phyloP scores from a whole-genome alignment of 2,113 vertebrate genomes.

The Sylvietta virens region DNA sequence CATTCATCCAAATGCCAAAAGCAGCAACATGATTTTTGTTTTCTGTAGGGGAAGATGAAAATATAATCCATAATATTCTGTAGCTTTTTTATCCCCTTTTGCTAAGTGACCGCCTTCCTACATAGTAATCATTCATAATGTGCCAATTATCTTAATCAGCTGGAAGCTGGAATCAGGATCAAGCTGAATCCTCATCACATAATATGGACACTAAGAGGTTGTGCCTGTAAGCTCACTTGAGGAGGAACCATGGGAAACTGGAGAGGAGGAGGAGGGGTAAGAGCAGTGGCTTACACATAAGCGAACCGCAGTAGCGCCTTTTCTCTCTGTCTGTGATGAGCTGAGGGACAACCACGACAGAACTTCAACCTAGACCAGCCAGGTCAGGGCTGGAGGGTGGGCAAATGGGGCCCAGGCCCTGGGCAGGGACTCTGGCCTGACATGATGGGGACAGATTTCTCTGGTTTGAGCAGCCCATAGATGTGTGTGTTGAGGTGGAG shows the following conservation, averaged over 20 bases:
- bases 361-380: background rate
- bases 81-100: background rate
- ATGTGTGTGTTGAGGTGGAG: rapidly evolving
- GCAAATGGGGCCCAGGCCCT: background rate
- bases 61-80: background rate
- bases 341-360: background rate
- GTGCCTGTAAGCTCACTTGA: background rate
- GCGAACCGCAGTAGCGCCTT: background rate
- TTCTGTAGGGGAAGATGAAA: background rate
- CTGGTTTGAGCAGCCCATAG: background rate
- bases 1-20: background rate
- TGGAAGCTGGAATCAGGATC: no score
- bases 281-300: background rate
- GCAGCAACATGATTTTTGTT: background rate
- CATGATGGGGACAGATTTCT: rapidly evolving
- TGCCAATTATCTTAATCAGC: background rate
- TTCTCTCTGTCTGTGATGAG: background rate
- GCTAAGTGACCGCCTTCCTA: background rate
- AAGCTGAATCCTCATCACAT: background rate
- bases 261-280: background rate
- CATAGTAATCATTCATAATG: background rate
- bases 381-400: background rate
- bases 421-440: background rate
- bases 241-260: background rate
- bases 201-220: background rate